A percentile compares a stretch with the other conserved stretches of the same genome.
Conservation (phyloP, 2,113 vertebrate species). For the Aegotheles bennettii region DNA sequence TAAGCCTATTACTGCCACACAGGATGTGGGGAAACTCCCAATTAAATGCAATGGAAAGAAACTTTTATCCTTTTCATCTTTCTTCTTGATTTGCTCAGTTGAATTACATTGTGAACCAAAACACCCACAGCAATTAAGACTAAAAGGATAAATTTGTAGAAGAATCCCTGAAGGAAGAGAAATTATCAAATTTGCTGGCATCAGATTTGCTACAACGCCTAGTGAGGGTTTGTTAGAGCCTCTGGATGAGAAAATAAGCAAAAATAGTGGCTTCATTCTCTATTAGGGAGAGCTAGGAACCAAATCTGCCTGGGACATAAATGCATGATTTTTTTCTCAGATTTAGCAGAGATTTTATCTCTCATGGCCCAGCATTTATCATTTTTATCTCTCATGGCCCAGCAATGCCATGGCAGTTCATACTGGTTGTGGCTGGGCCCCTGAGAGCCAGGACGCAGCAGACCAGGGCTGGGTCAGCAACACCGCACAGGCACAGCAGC, state of each 20-base stretch:
- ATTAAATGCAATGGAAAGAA: not conserved
- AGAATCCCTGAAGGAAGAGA: not conserved
- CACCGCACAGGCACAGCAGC: not conserved
- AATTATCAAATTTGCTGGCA: not conserved
- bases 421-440: rapidly evolving
- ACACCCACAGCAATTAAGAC: not conserved
- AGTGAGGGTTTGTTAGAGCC: not conserved
- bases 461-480: not conserved
- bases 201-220: not conserved
- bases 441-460: rapidly evolving
- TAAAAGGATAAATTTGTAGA: not conserved
- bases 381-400: too few species aligned
- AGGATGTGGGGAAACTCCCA: constrained; percentile 21
- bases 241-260: not conserved
- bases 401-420: not conserved
- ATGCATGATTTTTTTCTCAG: not conserved
- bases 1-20: constrained; percentile 57
- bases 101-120: not conserved
- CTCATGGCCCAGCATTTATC: too few species aligned
- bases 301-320: not conserved
- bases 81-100: not conserved
- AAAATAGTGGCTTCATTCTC: not conserved
- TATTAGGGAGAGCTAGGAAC: not conserved
- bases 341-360: not conserved
- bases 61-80: not conserved